phyloP scores from a whole-genome alignment of 2,113 vertebrate species.

The Proterorhinus semilunaris region DNA sequence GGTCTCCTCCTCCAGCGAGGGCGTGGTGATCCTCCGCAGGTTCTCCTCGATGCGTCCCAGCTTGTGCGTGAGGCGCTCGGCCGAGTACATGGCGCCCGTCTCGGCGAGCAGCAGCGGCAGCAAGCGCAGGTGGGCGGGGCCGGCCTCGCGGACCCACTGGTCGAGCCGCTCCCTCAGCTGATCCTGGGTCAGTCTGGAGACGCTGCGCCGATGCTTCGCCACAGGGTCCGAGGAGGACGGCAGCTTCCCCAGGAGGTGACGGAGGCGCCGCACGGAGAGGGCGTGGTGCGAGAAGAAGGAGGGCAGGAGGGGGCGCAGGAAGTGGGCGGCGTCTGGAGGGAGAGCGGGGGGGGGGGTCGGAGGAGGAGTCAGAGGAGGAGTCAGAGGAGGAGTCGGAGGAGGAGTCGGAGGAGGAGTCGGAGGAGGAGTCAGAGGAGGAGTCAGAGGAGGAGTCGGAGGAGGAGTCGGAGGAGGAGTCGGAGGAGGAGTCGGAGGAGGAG shows the following conservation, averaged over 20 bases:
- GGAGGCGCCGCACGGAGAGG: not conserved
- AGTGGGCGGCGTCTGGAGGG: conserved; percentile 20
- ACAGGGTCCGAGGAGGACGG: not conserved
- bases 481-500: too few species aligned
- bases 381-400: too few species aligned
- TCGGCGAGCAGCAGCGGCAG: rapidly evolving
- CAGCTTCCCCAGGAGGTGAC: conserved; percentile 20
- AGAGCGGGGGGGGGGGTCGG: not conserved
- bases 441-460: too few species aligned
- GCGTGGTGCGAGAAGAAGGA: conserved; percentile 39
- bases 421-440: too few species aligned
- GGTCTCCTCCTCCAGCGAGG: not conserved
- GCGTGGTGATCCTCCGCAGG: not conserved
- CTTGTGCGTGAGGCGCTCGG: conserved; percentile 14
- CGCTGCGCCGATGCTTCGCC: rapidly evolving
- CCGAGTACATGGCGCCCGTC: rapidly evolving
- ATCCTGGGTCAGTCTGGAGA: rapidly evolving
- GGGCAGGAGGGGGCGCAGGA: conserved; percentile 47
- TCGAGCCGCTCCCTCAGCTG: rapidly evolving
- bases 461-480: too few species aligned
- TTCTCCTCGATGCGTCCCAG: conserved; percentile 8
- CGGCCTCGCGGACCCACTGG: not conserved
- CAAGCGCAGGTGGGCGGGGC: not conserved
- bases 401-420: too few species aligned
- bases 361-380: too few species aligned